Evolutionary conservation across 1,140 invertebrate genomes (phyloP).

Genomic region (Phenacoccus solenopsis): DNA sequence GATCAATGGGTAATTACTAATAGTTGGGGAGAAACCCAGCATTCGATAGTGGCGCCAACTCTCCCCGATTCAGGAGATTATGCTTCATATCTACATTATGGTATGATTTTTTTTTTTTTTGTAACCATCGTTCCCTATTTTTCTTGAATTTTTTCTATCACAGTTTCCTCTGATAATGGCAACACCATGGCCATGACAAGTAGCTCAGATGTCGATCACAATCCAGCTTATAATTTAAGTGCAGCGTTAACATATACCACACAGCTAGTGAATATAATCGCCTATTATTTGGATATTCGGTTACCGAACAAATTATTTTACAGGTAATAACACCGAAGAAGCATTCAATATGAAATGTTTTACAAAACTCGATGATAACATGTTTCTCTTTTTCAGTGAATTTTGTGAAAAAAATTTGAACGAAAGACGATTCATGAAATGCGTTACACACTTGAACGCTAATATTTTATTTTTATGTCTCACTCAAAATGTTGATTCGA

Average conservation of each 20-base stretch:
- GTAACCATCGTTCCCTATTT: not conserved
- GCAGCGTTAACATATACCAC: constrained; percentile 67
- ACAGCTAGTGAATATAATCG: constrained; percentile 64
- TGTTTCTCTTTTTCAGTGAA: constrained; percentile 45
- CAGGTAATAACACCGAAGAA: constrained; percentile 38
- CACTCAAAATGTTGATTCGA: constrained; percentile 54
- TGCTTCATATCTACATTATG: constrained; percentile 57
- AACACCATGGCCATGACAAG: constrained; percentile 26
- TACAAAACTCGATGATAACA: not conserved
- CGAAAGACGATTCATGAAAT: constrained; percentile 55
- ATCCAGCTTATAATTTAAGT: constrained; percentile 57
- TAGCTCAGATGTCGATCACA: constrained; percentile 39
- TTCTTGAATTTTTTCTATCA: constrained; percentile 25
- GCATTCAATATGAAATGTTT: too few relatives aligned
- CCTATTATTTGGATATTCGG: constrained; percentile 60
- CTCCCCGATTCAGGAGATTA: constrained; percentile 66
- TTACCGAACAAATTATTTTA: constrained; percentile 62
- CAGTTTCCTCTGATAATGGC: constrained; percentile 52
- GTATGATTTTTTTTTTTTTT: constrained; percentile 36
- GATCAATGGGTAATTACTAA: constrained; percentile 58
- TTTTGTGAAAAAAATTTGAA: constrained; percentile 56
- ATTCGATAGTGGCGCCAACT: constrained; percentile 58
- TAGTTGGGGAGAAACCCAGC: constrained; percentile 51
- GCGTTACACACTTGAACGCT: constrained; percentile 63
- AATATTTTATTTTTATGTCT: constrained; percentile 72